Conservation (phyloP, 2,797 vertebrate species). For the Natrix natrix region DNA sequence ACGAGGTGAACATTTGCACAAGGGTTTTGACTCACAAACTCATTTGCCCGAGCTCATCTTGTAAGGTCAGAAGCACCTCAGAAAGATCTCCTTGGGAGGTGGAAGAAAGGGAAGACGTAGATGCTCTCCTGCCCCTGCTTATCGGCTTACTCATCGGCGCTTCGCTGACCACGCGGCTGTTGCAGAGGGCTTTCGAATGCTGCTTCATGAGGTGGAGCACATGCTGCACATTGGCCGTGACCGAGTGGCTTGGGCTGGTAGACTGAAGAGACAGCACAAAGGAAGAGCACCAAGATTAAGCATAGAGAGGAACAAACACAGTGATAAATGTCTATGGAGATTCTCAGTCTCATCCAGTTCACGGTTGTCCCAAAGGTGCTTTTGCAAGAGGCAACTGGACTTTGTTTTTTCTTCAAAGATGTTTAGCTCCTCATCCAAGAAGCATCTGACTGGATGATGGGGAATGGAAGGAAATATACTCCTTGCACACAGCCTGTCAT, state of each 20-base stretch:
- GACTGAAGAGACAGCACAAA: constrained; percentile 73
- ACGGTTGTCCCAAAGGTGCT: too few relatives aligned
- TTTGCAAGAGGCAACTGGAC: too few relatives aligned
- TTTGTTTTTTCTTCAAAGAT: too few relatives aligned
- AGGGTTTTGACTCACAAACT: constrained; percentile 82
- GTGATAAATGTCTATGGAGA: too few relatives aligned
- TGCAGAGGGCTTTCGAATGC: constrained; percentile 91
- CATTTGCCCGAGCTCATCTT: constrained; percentile 93
- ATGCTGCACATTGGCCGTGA: constrained; percentile 92
- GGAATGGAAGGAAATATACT: too few relatives aligned
- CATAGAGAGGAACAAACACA: neutral
- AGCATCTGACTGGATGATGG: too few relatives aligned
- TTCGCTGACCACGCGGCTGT: constrained; percentile 79
- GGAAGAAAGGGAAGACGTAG: constrained; percentile 59
- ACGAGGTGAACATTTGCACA: neutral
- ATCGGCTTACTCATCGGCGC: constrained; percentile 56
- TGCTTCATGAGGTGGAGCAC: constrained; percentile 93
- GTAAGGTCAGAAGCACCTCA: constrained; percentile 84
- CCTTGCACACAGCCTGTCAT: too few relatives aligned
- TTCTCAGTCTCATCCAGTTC: too few relatives aligned
- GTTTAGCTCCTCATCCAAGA: too few relatives aligned
- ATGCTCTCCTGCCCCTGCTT: constrained; percentile 55
- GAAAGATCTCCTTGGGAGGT: constrained; percentile 80
- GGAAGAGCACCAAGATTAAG: neutral
- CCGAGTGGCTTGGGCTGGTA: constrained; percentile 89